Base-by-base conservation (phyloP, 92 coral and sea anemone genomes). In the Montipora capitata region DNA sequence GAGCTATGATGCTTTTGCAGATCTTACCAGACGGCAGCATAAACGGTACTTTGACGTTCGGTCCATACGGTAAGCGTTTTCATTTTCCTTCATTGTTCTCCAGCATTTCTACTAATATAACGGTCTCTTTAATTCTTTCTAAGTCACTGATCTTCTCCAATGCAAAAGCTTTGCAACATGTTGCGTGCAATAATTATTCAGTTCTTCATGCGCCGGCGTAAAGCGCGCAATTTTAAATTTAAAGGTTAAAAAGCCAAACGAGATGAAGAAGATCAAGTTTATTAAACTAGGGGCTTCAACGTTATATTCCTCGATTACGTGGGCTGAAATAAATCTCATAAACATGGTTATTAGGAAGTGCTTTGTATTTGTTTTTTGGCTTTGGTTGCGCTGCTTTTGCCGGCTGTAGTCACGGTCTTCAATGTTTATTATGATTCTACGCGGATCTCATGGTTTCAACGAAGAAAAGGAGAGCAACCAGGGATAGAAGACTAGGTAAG, bases 1-100 rank as follows among this genome's bases (percentile, higher is more conserved):
- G 89, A 2, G 78, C 82, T 2, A 6, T 17, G 45, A 85, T 85
- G 89, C 35, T 14, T 76, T 7, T 85, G 69, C 89, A 85, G 82
- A 85, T 85, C 12, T 16, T 77, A 0, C 76, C 74, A 4, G 84
- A 76, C 12, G 89, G 89, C 52, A 77, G 58, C 14, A 68, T 83
- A 0, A 83, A 83, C 38, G 80, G 87, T 0, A 72, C 87, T 18
- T 11, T 71, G 14, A 3, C 11, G 9, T 3, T 1, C 0, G 10
- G 43, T 45, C 14, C 57, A 12, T 59, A 83, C 38, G 72, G 80
- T 83, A 83, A 83, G 72, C 39, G 38, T 39, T 10, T 9, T 11
- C 11, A 0, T 72, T 48, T 39, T 20, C 20, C 54, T 75, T 49
- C 4, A 10, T 18, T n/a, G 5, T 77, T 42, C 4, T 44, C 59